A percentile compares a stretch with the other conserved stretches of the same genome.
phyloP scores from a whole-genome alignment of 2,797 vertebrate genomes.

The Anas capensis region DNA sequence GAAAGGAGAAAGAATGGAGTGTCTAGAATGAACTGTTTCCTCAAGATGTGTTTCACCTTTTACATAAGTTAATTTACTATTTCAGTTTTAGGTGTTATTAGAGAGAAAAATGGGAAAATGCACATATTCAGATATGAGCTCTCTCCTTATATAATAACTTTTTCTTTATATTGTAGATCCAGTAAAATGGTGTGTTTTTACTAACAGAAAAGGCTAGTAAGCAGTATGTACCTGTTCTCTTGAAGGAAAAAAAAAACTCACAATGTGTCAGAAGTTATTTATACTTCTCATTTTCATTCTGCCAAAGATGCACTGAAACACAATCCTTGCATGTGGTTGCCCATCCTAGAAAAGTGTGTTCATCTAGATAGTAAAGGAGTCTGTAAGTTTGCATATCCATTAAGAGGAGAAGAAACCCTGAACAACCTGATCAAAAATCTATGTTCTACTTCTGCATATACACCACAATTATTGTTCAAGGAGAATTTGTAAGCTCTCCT shows the following conservation, averaged over 20 bases:
- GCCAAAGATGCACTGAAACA: neutral
- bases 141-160: neutral
- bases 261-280: neutral
- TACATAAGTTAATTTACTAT: neutral
- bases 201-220: neutral
- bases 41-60: neutral
- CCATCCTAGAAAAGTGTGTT: neutral
- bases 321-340: neutral
- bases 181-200: neutral
- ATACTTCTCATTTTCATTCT: neutral
- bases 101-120: neutral
- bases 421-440: neutral
- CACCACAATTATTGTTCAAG: neutral
- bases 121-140: neutral
- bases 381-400: neutral
- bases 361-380: neutral
- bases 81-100: neutral
- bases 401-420: neutral
- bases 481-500: neutral
- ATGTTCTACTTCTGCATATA: neutral
- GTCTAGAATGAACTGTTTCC: accelerated
- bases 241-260: neutral
- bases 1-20: neutral
- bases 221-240: neutral
- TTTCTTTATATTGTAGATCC: neutral